Conservation (phyloP, 1,140 invertebrate genomes). For the Luehdorfia chinensis region DNA sequence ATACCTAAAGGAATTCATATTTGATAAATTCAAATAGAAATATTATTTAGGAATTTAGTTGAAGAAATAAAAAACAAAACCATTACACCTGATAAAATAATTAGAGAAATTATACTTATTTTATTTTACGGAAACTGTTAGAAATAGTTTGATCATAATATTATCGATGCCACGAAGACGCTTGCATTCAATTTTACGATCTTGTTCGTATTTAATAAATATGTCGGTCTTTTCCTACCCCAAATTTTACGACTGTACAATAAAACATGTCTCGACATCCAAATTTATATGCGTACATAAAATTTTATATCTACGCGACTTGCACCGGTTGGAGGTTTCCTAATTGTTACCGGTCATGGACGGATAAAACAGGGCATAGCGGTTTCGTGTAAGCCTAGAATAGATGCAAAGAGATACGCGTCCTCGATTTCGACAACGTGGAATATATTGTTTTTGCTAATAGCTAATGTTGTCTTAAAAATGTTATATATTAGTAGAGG, state of each 20-base stretch:
- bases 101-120: no score
- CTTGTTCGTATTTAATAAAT: slow-evolving; percentile 76
- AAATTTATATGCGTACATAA: slow-evolving; percentile 76
- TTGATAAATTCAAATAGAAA: no score
- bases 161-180: slow-evolving; percentile 67
- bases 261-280: slow-evolving; percentile 76
- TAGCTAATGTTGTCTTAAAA: no score
- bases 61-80: no score
- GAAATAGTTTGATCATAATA: slow-evolving; percentile 59
- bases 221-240: slow-evolving; percentile 73
- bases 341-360: slow-evolving; percentile 74
- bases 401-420: slow-evolving; percentile 23
- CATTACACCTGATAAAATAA: no score
- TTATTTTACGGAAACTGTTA: no score
- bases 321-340: slow-evolving; percentile 60
- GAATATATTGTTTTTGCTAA: no score
- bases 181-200: slow-evolving; percentile 68
- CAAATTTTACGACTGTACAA: slow-evolving; percentile 72
- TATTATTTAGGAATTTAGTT: no score
- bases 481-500: no score
- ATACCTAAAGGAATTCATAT: no score
- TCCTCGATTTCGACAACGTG: slow-evolving; percentile 6
- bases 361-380: slow-evolving; percentile 34
- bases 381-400: slow-evolving; percentile 36
- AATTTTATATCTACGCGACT: slow-evolving; percentile 74